A percentile compares a stretch with the other conserved stretches of the same genome.
phyloP scores from a whole-genome alignment of 2,888 invertebrate genomes.

The Gastracanthus pulcherrimus region DNA sequence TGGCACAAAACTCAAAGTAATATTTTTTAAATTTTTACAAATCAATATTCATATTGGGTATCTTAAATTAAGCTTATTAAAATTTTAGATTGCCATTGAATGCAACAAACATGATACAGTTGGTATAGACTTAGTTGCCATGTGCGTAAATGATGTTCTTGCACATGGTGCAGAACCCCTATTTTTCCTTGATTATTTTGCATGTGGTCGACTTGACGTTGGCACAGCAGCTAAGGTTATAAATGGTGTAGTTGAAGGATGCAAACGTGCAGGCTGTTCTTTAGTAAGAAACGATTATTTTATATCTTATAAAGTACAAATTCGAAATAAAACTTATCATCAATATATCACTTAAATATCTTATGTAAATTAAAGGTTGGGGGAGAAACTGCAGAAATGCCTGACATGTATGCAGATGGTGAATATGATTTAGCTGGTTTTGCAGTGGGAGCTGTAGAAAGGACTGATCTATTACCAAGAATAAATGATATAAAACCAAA shows the following conservation, averaged over 20 bases:
- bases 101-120: conserved; percentile 89
- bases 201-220: conserved; percentile 91
- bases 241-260: conserved; percentile 93
- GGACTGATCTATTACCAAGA: conserved; percentile 85
- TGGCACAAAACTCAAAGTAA: conserved; percentile 95
- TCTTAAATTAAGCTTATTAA: conserved; percentile 14
- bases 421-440: conserved; percentile 98
- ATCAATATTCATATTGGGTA: not conserved
- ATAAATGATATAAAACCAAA: conserved; percentile 83
- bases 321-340: not conserved
- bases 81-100: conserved; percentile 88
- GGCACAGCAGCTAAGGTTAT: conserved; percentile 88
- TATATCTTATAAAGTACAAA: not conserved
- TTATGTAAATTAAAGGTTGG: conserved; percentile 80
- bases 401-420: conserved; percentile 91
- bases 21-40: not conserved
- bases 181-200: conserved; percentile 98
- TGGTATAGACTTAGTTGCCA: conserved; percentile 97
- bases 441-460: conserved; percentile 94
- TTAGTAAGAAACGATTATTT: conserved; percentile 80
- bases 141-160: conserved; percentile 98
- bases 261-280: conserved; percentile 90
- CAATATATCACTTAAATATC: conserved; percentile 1
- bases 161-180: conserved; percentile 97
- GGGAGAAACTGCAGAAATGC: conserved; percentile 99